Percentiles rank a stretch among this genome's conserved stretches.
These are phyloP conservation scores for Rhopalosiphum padi DNA, from an alignment of 1,140 invertebrate genomes.

Conservation along the genomic window DNA sequence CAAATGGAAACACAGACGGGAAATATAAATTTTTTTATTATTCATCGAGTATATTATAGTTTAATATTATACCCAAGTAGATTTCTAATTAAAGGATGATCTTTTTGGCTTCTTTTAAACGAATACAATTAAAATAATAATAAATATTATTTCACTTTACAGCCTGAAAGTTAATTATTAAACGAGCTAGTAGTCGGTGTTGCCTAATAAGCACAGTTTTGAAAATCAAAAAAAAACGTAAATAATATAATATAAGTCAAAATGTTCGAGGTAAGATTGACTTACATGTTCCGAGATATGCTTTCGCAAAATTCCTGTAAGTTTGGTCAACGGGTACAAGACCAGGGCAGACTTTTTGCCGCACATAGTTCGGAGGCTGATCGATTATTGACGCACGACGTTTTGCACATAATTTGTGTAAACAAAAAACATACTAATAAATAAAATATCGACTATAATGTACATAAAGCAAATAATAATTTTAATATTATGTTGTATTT, in stretches of 20 bases:
- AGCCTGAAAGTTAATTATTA: background rate
- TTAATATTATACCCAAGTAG: background rate
- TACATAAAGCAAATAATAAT: background rate
- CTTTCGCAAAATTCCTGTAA: background rate
- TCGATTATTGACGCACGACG: background rate
- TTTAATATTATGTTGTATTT: background rate
- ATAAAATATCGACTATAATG: background rate
- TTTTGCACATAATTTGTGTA: background rate
- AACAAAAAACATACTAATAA: background rate
- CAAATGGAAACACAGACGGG: too few species aligned
- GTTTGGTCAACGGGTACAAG: conserved; percentile 29
- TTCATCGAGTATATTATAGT: background rate
- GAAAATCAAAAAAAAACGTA: background rate
- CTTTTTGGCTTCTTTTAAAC: too few species aligned
- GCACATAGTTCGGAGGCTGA: background rate
- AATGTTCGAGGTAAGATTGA: background rate
- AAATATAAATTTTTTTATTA: background rate
- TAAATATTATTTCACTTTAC: background rate
- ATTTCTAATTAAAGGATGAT: background rate
- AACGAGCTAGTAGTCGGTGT: background rate
- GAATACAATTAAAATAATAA: background rate
- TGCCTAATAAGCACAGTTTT: background rate
- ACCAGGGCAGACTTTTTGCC: conserved; percentile 40
- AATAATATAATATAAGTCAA: background rate
- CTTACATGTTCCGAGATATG: conserved; percentile 45